Evolutionary conservation across 2,888 invertebrate species (phyloP), one percentile per base, ranked within the genome.

Genomic region (Caenorhabditis sp.): DNA sequence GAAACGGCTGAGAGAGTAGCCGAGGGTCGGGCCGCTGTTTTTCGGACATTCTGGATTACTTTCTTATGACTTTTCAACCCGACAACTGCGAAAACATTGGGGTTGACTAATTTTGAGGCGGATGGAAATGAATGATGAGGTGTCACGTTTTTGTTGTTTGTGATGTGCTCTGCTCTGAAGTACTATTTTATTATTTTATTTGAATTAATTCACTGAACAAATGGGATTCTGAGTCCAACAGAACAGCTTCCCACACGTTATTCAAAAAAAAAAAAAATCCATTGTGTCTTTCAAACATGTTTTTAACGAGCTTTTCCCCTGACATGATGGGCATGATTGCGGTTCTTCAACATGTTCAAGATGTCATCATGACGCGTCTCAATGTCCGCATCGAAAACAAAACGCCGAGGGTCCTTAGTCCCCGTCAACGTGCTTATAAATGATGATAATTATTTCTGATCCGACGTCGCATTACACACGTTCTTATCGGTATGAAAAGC

Each of bases 301-400:
- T 9, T 13, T 13, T 1, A n/a, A 50, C 15, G 50, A 2, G 11
- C 27, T 48, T 24, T 50, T 17, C 24, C 50, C 15, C 35, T 26
- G 35, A 32, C 32, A 20, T 52, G 52, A 52, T 52, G 22, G 35
- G 22, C 58, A 68, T 52, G 58, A 58, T 68, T 68, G 68, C 52
- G 50, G 50, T 58, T 66, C 58, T 68, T 41, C 32, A 68, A 41
- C 15, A 52, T 59, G 32, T 58, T 68, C 68, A 59, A 68, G 68
- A 68, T 68, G 68, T 59, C 68, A 68, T 66, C 55, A 30, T 56
- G 48, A 48, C 56, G 50, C 39, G 48, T 65, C 24, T 62, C 35
- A 43, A 45, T 37, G 20, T 30, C 56, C 35, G 48, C 48, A 37
- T 46, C 30, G 22, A 24, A 56, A 39, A 56, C 56, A 46, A 48